Base-by-base conservation (phyloP, 2,113 vertebrate genomes). In the Arenaria interpres region DNA sequence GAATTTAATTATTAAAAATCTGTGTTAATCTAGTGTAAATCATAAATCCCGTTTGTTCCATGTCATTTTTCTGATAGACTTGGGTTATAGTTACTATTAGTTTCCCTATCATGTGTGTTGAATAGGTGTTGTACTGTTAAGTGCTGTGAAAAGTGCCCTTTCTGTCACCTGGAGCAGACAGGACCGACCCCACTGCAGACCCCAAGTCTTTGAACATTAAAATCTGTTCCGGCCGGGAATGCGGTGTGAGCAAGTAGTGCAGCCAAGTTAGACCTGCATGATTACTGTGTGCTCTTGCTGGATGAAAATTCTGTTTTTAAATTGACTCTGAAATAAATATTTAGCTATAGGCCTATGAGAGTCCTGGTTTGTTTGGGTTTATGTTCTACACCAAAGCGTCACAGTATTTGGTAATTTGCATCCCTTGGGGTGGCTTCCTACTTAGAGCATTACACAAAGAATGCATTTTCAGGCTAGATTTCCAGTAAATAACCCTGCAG, bases 291-390 rank as follows among this genome's bases (percentile, higher is more conserved):
- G 41, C 53, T 90, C 87, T 76, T 92, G 53, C 75, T 91, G 77
- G 89, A 95, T 76, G 48, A 87, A 94, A 93, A 88, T 81, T 77
- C 43, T 41, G 25, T 8, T 94, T 94, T 77, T 28, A 75, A 96
- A 92, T 83, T 89, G 91, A 95, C 77, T 96, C 69, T 68, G 93
- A 95, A 97, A 90, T 96, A 97, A 98, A 97, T 97, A 97, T 97
- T 97, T 97, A 97, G 91, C 85, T 90, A 75, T 85, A 97, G 67
- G 87, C 91, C 81, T 96, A 91, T 86, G 96, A 96, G 88, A 91
- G 50, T 66, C 89, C 81, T 88, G n/a, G 67, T 96, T 97, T 97
- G 96, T 97, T 97, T 97, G 96, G 90, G 81, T 97, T 97, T 95
- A 85, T 66, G 83, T 91, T 88, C 88, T 93, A 35, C 94, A 79